These are phyloP conservation scores for Oxycera nigricornis DNA, from an alignment of 2,888 invertebrate species.

Conservation along the genomic window DNA sequence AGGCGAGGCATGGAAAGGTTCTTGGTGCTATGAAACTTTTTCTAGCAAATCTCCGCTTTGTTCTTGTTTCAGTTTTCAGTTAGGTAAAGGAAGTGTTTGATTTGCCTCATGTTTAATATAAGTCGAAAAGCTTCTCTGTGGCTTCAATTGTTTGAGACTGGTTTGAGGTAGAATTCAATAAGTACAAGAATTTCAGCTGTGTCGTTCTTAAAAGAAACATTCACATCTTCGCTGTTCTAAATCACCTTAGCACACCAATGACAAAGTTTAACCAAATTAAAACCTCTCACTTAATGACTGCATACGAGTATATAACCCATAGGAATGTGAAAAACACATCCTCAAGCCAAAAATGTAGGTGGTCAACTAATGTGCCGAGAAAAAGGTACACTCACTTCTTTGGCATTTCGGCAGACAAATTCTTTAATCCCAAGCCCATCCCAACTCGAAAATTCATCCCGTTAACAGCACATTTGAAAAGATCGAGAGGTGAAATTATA, in stretches of 20 bases:
- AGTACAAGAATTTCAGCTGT: not conserved
- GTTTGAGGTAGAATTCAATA: too few relatives aligned
- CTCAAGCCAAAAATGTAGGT: not conserved
- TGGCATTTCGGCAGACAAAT: conserved; percentile 20
- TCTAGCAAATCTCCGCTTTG: not conserved
- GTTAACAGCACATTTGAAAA: conserved; percentile 21
- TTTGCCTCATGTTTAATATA: too few relatives aligned
- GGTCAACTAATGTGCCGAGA: conserved; percentile 33
- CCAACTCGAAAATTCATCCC: not conserved
- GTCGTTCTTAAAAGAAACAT: not conserved
- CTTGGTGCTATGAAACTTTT: conserved; percentile 27
- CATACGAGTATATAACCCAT: not conserved
- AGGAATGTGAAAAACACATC: not conserved
- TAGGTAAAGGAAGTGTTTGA: too few relatives aligned
- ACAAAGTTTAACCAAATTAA: conserved; percentile 11
- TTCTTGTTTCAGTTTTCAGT: too few relatives aligned
- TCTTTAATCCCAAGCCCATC: conserved; percentile 7
- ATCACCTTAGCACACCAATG: not conserved
- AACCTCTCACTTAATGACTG: conserved; percentile 20
- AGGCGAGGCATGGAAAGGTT: conserved; percentile 2
- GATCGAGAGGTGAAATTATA: conserved; percentile 39
- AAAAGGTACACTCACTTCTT: conserved; percentile 22
- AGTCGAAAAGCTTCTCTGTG: too few relatives aligned
- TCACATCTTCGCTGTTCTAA: not conserved
- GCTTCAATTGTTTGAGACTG: too few relatives aligned